Conservation (phyloP, 2,113 vertebrate species). For the Salvelinus namaycush region DNA sequence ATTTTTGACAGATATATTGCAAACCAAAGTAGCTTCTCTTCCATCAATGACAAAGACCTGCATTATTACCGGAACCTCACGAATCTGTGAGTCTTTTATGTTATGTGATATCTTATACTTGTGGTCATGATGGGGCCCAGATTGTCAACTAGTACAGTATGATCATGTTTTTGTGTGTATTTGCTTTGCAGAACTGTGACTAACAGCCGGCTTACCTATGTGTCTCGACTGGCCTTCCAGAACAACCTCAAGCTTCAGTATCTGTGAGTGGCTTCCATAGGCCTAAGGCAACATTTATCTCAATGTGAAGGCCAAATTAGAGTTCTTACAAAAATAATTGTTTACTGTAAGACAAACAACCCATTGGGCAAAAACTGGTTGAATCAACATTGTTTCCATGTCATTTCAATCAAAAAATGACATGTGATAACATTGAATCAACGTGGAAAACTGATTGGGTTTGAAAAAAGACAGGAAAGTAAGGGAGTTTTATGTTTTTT, state of each 20-base stretch:
- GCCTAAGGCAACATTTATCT: too few species aligned
- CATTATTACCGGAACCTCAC: slow-evolving; percentile 88
- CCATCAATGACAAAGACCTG: slow-evolving; percentile 92
- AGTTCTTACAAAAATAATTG: too few species aligned
- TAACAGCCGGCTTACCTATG: slow-evolving; percentile 87
- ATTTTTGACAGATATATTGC: slow-evolving; percentile 87
- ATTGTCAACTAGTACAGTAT: neutral
- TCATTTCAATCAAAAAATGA: too few species aligned
- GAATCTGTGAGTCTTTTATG: slow-evolving; percentile 88
- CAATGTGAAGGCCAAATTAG: too few species aligned
- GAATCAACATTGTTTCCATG: too few species aligned
- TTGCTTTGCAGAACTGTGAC: slow-evolving; percentile 85
- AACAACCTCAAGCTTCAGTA: slow-evolving; percentile 90
- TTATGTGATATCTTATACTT: neutral
- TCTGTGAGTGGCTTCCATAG: slow-evolving; percentile 81
- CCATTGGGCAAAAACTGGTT: too few species aligned
- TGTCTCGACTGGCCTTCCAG: slow-evolving; percentile 89
- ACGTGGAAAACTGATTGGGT: too few species aligned
- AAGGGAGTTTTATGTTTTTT: too few species aligned
- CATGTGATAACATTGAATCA: too few species aligned
- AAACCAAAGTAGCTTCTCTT: slow-evolving; percentile 88
- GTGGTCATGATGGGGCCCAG: too few species aligned
- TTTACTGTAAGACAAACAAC: too few species aligned
- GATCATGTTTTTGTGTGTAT: slow-evolving; percentile 22
- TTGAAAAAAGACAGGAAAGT: too few species aligned